Percentiles rank a stretch among this genome's conserved stretches.
Conservation (phyloP, 2,113 vertebrate genomes). For the Mastomys coucha region DNA sequence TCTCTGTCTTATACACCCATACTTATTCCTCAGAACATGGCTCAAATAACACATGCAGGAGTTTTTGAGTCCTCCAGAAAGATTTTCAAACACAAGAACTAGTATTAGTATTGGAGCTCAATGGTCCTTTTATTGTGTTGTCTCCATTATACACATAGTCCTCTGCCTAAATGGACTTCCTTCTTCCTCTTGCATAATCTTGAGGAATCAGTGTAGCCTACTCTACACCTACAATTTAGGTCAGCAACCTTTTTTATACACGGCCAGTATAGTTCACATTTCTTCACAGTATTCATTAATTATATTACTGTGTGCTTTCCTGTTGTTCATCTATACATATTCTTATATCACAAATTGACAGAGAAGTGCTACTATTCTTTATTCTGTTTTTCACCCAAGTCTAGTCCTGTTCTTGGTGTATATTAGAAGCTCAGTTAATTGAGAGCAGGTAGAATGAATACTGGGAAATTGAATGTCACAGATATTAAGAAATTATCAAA, state of each 20-base stretch:
- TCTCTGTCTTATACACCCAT: not conserved
- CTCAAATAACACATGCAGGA: not conserved
- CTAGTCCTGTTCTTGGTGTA: not conserved
- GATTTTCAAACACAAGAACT: not conserved
- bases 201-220: not conserved
- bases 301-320: not conserved
- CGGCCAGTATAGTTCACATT: not conserved
- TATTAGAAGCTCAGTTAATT: not conserved
- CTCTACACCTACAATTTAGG: not conserved
- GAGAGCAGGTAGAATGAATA: not conserved
- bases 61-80: not conserved
- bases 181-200: not conserved
- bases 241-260: not conserved
- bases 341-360: not conserved
- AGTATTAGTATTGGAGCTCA: not conserved
- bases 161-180: not conserved
- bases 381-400: not conserved
- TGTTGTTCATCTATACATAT: not conserved
- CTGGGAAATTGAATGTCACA: not conserved
- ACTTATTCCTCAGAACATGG: slow-evolving; percentile 4
- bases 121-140: not conserved
- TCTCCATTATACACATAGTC: not conserved
- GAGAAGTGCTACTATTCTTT: not conserved
- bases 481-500: not conserved
- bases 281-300: not conserved